A percentile compares a stretch with the other conserved stretches of the same genome.
Conservation (phyloP, 2,888 invertebrate species). For the Pammene fasciana region DNA sequence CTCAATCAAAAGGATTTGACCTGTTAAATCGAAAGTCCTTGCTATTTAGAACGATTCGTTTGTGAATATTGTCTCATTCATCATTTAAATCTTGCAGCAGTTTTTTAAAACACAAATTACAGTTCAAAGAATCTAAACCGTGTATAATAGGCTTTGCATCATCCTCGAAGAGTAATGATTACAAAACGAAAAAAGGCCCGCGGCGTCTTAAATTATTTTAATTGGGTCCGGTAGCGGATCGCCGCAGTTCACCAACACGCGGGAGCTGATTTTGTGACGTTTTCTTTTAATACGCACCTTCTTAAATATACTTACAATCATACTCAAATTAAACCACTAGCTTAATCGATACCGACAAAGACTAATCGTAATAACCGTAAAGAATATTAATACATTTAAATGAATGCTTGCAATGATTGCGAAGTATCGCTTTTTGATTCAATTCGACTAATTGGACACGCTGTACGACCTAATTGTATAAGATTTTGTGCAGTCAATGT, state of each 20-base stretch:
- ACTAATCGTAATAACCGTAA: conserved; percentile 23
- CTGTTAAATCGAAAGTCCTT: conserved; percentile 31
- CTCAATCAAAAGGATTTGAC: conserved; percentile 31
- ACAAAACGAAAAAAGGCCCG: conserved; percentile 79
- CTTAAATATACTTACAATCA: conserved; percentile 33
- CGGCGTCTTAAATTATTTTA: conserved; percentile 83
- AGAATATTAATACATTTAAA: conserved; percentile 19
- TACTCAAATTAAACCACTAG: conserved; percentile 13
- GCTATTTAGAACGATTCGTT: conserved; percentile 23
- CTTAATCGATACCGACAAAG: background rate
- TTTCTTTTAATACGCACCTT: conserved; percentile 49
- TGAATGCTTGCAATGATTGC: conserved; percentile 17
- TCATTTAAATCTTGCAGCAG: conserved; percentile 44
- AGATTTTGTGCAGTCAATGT: conserved; percentile 38
- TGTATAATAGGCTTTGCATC: conserved; percentile 78
- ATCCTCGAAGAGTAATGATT: conserved; percentile 78
- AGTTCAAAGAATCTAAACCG: conserved; percentile 74
- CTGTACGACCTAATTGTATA: conserved; percentile 26
- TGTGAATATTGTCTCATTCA: conserved; percentile 38
- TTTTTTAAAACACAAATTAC: conserved; percentile 72
- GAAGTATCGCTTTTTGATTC: conserved; percentile 35
- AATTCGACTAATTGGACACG: conserved; percentile 25
- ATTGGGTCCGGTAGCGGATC: conserved; percentile 82
- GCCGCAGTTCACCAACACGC: conserved; percentile 61
- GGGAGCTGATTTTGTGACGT: conserved; percentile 44